A percentile compares a stretch with the other conserved stretches of the same genome.
These are phyloP conservation scores for Sylvilagus floridanus DNA, from an alignment of 2,797 vertebrate genomes.

Conservation along the genomic window DNA sequence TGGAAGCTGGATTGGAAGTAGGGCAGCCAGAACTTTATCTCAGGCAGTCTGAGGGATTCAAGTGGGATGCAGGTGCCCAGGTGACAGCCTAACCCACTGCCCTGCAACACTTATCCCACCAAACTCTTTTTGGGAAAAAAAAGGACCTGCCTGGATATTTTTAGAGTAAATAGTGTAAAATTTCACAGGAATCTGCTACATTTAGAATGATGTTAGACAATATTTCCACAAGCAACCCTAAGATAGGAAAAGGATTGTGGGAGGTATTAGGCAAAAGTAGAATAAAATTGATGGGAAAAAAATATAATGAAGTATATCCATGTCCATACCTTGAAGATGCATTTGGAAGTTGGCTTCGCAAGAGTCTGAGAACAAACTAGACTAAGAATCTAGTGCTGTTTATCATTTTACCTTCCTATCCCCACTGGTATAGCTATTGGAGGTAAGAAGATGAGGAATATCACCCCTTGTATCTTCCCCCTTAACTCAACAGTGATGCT, in stretches of 20 bases:
- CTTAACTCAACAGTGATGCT: not conserved
- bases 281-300: not conserved
- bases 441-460: not conserved
- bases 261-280: not conserved
- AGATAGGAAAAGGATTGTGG: not conserved
- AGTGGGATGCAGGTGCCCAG: no score
- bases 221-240: slow-evolving; percentile 23
- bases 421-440: not conserved
- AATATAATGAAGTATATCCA: not conserved
- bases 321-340: not conserved
- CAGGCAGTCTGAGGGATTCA: no score
- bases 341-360: not conserved
- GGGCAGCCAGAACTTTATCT: no score
- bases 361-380: not conserved
- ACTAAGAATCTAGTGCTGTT: not conserved
- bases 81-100: no score
- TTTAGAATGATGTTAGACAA: not conserved
- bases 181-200: not conserved
- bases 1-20: no score
- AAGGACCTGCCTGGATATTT: slow-evolving; percentile 10
- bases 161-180: slow-evolving; percentile 13
- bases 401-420: slow-evolving; percentile 7
- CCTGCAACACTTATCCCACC: no score
- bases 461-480: not conserved
- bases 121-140: not conserved